Percentiles rank a stretch among this genome's conserved stretches.
These are phyloP conservation scores for Indicator indicator DNA, from an alignment of 2,113 vertebrate genomes.

Conservation along the genomic window DNA sequence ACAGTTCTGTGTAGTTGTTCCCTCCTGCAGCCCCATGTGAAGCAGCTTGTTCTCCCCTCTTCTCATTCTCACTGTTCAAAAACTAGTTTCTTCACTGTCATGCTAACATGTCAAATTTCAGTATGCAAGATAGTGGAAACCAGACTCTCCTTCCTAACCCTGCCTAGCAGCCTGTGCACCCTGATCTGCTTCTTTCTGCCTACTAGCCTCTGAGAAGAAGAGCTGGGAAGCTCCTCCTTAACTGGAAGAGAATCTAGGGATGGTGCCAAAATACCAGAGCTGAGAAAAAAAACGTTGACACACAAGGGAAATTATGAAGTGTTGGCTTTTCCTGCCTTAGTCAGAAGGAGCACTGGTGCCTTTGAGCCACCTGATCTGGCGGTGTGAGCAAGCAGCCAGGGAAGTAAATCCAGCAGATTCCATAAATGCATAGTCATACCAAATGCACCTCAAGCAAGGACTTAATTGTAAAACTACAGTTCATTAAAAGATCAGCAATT, in stretches of 20 bases:
- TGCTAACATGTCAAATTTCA: background rate
- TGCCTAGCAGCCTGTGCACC: background rate
- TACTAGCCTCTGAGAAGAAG: background rate
- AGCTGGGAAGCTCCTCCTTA: background rate
- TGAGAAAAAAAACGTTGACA: background rate
- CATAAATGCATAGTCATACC: background rate
- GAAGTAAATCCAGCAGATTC: background rate
- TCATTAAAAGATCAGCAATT: constrained; percentile 41
- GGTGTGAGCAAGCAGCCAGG: background rate
- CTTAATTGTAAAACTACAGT: constrained; percentile 54
- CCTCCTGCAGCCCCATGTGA: background rate
- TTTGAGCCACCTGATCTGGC: background rate
- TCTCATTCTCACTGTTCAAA: background rate
- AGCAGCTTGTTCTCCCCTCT: background rate
- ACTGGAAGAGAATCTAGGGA: background rate
- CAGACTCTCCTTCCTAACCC: background rate
- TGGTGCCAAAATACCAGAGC: background rate
- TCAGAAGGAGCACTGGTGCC: background rate
- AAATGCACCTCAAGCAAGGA: background rate
- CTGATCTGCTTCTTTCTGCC: background rate
- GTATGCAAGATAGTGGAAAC: background rate
- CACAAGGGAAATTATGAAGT: background rate
- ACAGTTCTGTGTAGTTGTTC: background rate
- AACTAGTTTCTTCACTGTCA: background rate
- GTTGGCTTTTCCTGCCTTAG: background rate